phyloP scores from a whole-genome alignment of 1,140 invertebrate genomes.

The Sycophaga agraensis region DNA sequence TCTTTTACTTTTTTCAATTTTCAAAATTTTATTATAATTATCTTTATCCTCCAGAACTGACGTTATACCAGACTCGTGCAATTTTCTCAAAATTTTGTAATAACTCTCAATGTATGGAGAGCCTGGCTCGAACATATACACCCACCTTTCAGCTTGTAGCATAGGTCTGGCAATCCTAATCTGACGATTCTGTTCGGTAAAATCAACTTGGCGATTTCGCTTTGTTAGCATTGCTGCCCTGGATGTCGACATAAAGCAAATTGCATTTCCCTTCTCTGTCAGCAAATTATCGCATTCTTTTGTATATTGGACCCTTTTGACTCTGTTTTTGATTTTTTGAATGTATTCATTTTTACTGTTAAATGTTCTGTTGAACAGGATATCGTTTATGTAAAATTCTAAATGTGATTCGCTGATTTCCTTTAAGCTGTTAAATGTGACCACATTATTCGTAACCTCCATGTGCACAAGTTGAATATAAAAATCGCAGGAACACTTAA shows the following conservation, averaged over 20 bases:
- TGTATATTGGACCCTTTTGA: background rate
- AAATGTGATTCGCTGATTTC: too few relatives aligned
- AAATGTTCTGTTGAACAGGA: too few relatives aligned
- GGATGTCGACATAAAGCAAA: background rate
- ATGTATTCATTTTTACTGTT: background rate
- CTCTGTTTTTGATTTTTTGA: background rate
- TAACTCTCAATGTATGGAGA: background rate
- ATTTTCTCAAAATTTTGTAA: background rate
- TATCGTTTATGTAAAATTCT: too few relatives aligned
- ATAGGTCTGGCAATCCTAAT: too few relatives aligned
- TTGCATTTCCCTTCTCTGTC: background rate
- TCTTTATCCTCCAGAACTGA: too few relatives aligned
- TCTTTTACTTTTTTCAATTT: too few relatives aligned
- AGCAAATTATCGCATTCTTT: background rate
- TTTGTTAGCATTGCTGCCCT: background rate
- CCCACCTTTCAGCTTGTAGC: background rate
- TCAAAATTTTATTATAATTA: too few relatives aligned
- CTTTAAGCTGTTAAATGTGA: too few relatives aligned
- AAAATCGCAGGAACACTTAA: too few relatives aligned
- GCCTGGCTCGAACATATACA: background rate
- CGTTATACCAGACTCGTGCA: background rate
- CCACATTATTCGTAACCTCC: too few relatives aligned
- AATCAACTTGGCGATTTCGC: background rate
- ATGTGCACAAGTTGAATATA: too few relatives aligned
- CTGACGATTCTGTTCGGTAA: too few relatives aligned